Base-by-base conservation (phyloP, 2,888 invertebrate species). In the Trichopria drosophilae region DNA sequence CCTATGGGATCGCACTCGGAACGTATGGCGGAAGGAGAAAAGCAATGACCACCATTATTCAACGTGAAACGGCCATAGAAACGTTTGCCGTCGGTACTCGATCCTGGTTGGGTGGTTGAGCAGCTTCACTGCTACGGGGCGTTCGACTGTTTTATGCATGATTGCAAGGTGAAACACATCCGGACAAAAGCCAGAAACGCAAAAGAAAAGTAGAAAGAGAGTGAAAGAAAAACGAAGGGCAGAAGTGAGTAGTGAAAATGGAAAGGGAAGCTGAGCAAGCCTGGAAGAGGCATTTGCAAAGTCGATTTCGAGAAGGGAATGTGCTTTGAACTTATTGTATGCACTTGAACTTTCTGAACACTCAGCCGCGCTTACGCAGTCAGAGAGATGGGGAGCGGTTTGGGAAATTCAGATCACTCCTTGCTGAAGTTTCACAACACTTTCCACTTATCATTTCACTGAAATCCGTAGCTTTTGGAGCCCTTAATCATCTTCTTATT, bases 61-160 rank as follows among this genome's bases (percentile, higher is more conserved):
- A 51, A 28, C 44, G 23, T 13, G 42, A 39, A 19, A 12, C 18
- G 19, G 13, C 36, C 28, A 24, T 32, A 29, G 34, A 39, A 35
- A 34, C 16, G 26, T 40, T 40, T n/a, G 24, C 40, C 28, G 20
- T 7, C 4, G 32, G n/a, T n/a, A n/a, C 48, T 48, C n/a, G 48
- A 48, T 41, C 40, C 20, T 48, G 35, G 2, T 6, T 9, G 28
- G 26, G 40, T 24, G 32, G 16, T 5, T 5, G 18, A 9, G 9
- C 6, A 9, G 28, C 24, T 43, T 4, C 35, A 32, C 34, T 23
- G 29, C 9, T 15, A 3, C 13, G 34, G 34, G 35, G 37, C 36
- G 13, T 3, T 44, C 50, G 53, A 35, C 37, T 58, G 58, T 64
- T 59, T 63, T 60, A 63, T 62, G 65, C 60, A 63, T 54, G 63